A percentile compares a stretch with the other conserved stretches of the same genome.
These are phyloP conservation scores for Eristalinus aeneus DNA, from an alignment of 2,888 invertebrate species.

Conservation along the genomic window DNA sequence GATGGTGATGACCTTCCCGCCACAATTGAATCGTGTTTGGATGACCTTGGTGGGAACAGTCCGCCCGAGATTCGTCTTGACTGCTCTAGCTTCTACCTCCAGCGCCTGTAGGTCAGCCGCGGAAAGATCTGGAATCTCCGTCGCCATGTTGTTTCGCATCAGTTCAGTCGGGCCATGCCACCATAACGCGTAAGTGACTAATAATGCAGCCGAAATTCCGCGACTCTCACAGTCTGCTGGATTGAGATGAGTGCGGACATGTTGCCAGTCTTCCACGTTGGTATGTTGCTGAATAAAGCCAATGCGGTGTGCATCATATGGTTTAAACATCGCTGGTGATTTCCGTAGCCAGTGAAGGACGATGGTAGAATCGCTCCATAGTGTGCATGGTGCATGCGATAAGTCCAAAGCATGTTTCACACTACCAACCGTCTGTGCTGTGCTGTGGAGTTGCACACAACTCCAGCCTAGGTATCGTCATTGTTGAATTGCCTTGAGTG, in stretches of 20 bases:
- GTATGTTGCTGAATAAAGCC: slow-evolving; percentile 28
- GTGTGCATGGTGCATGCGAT: background rate
- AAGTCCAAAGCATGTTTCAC: background rate
- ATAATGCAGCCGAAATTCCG: background rate
- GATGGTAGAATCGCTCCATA: slow-evolving; percentile 4
- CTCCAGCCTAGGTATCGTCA: slow-evolving; percentile 12
- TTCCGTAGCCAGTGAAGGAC: slow-evolving; percentile 31
- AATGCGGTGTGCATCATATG: slow-evolving; percentile 30
- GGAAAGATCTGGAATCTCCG: background rate
- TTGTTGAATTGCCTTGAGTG: too few species aligned
- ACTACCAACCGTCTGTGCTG: background rate
- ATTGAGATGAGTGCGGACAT: slow-evolving; percentile 8
- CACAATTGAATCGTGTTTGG: too few species aligned
- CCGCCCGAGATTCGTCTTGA: slow-evolving; percentile 10
- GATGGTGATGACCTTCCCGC: background rate
- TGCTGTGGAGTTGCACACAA: background rate
- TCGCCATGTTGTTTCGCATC: background rate
- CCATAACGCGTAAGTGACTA: slow-evolving; percentile 10
- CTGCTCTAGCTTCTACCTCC: slow-evolving; percentile 14
- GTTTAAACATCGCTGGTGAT: slow-evolving; percentile 11
- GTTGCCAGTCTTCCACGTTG: too few species aligned
- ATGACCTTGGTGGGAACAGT: too few species aligned
- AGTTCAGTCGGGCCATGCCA: slow-evolving; percentile 9
- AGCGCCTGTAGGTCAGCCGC: background rate
- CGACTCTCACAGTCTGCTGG: slow-evolving; percentile 36